phyloP scores from a whole-genome alignment of 2,888 invertebrate species.

The Hypomecis atomaria region DNA sequence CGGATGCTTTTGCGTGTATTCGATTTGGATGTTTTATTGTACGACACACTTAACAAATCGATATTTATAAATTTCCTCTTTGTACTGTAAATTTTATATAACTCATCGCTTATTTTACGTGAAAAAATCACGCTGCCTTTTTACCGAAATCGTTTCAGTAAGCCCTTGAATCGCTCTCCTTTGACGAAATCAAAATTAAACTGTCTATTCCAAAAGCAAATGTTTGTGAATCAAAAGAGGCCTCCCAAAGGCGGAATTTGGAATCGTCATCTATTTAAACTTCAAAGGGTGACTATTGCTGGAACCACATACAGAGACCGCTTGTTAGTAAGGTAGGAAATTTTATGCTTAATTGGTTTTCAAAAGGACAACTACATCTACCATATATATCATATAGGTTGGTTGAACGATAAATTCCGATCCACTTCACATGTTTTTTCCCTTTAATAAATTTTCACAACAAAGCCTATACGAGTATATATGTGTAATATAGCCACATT shows the following conservation, averaged over 20 bases:
- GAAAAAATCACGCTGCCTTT: not conserved
- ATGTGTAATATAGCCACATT: too few species aligned
- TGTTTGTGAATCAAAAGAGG: slow-evolving; percentile 11
- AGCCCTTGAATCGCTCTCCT: slow-evolving; percentile 1
- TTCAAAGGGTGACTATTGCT: slow-evolving; percentile 10
- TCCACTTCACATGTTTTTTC: too few species aligned
- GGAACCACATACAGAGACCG: not conserved
- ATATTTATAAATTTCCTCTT: too few species aligned
- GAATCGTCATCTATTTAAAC: slow-evolving; percentile 6
- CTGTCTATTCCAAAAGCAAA: slow-evolving; percentile 16
- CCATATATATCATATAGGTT: too few species aligned
- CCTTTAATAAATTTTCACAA: too few species aligned
- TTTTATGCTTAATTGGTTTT: not conserved
- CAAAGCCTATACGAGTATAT: too few species aligned
- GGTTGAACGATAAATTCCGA: too few species aligned
- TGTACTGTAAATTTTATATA: too few species aligned
- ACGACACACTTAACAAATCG: too few species aligned
- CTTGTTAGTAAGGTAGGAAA: not conserved
- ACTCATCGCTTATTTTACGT: not conserved
- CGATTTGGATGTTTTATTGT: too few species aligned
- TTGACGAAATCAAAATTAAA: slow-evolving; percentile 14
- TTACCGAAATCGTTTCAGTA: slow-evolving; percentile 5
- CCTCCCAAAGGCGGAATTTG: not conserved
- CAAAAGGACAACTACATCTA: too few species aligned
- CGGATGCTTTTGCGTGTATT: too few species aligned